Evolutionary conservation across 2,888 invertebrate genomes (phyloP), one percentile per base, ranked within the genome.

Genomic region (Drosophila affinis): DNA sequence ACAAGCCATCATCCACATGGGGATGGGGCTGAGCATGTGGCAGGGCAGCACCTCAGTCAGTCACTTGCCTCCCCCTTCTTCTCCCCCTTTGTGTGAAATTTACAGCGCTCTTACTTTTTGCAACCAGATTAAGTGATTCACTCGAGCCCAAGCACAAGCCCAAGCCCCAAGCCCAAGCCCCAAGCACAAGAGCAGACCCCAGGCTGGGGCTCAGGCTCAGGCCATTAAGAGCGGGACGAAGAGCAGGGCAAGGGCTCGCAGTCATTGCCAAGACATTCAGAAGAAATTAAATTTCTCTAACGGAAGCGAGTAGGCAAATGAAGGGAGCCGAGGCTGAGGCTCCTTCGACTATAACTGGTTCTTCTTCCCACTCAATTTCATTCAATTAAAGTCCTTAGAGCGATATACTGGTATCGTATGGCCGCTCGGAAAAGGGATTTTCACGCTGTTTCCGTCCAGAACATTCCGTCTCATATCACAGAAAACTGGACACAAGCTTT

Each of bases 231-330:
- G 39, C 39, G 14, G 14, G 14, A n/a, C 12, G 39, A 39, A 7
- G 39, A 5, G 39, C 39, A 27, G 3, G 46, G n/a, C 39, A 27
- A 3, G 46, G n/a, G 46, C 52, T 34, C n/a, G 62, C 78, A 82
- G 89, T 83, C 87, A 72, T 71, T 78, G 69, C 78, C 85, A 88
- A 78, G 61, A 79, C 78, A 74, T 74, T 81, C 70, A 76, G 73
- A 76, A 84, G 82, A 87, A 83, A 83, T 87, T 87, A 84, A 83
- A 83, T 84, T 84, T 87, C 77, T 72, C 71, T 72, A 29, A 29
- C 29, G 9, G 29, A 29, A 9, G 29, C 29, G 29, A 29, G 9
- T 29, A 29, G 29, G 29, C 62, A 29, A 45, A 29, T 57, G 27
- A 47, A 17, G 10, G 64, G 45, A 68, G 45, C 61, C 53, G 59